These are phyloP conservation scores for Ctenopoma multispine DNA, from an alignment of 2,797 vertebrate genomes.

Conservation along the genomic window DNA sequence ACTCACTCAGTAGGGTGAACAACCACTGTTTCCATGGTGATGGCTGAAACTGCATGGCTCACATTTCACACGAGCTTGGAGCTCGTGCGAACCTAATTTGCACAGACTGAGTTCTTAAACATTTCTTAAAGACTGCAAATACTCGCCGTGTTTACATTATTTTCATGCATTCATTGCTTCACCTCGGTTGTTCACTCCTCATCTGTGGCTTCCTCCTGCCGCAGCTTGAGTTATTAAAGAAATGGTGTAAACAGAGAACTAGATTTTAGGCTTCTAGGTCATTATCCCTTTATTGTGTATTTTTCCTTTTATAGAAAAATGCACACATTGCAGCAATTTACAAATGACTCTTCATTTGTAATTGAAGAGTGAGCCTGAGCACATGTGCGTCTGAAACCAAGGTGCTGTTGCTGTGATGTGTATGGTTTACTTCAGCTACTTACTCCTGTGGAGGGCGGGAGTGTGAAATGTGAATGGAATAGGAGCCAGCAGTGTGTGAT, in stretches of 20 bases:
- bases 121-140: constrained; percentile 23
- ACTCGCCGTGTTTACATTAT: constrained; percentile 1
- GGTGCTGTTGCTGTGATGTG: constrained; percentile 14
- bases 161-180: constrained; percentile 16
- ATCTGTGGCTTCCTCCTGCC: constrained; percentile 14
- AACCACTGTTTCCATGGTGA: constrained; percentile 81
- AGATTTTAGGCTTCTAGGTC: constrained; percentile 21
- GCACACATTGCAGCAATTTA: constrained; percentile 6
- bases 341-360: neutral
- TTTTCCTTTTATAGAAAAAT: constrained; percentile 2
- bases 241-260: constrained; percentile 16
- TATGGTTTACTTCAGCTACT: constrained; percentile 17
- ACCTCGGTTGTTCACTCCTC: constrained; percentile 10
- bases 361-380: constrained; percentile 3
- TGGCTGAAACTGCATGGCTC: constrained; percentile 58
- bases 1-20: constrained; percentile 38
- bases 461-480: constrained; percentile 58
- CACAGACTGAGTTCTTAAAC: constrained; percentile 24
- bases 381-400: constrained; percentile 1
- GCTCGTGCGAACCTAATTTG: constrained; percentile 30
- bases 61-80: constrained; percentile 44
- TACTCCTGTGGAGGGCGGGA: constrained; percentile 4
- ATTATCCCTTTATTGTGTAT: constrained; percentile 10
- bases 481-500: constrained; percentile 37
- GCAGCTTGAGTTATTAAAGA: constrained; percentile 3